These are phyloP conservation scores for Pyxicephalus adspersus DNA, from an alignment of 2,113 vertebrate species.

Conservation along the genomic window DNA sequence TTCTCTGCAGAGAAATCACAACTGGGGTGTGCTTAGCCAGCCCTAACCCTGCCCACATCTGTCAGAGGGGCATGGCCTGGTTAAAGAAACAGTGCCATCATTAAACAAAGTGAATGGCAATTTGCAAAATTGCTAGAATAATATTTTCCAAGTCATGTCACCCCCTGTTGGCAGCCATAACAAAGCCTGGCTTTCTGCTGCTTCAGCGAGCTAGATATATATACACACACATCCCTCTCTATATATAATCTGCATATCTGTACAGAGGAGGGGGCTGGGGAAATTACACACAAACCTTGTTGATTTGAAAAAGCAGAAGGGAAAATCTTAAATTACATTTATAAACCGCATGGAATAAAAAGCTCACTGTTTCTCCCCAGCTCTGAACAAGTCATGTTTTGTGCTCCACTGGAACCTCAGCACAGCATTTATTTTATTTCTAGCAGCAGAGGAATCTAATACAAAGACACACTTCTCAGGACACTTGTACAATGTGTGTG, in stretches of 20 bases:
- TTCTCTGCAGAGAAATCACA: conserved; percentile 23
- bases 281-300: conserved; percentile 53
- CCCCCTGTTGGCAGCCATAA: conserved; percentile 54
- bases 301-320: conserved; percentile 52
- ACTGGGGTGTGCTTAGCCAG: not conserved
- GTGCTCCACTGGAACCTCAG: conserved; percentile 45
- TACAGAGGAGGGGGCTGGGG: conserved; percentile 36
- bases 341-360: conserved; percentile 55
- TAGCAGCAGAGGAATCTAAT: conserved; percentile 33
- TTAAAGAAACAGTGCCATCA: conserved; percentile 52
- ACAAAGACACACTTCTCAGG: conserved; percentile 36
- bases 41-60: conserved; percentile 17
- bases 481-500: not conserved
- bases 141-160: conserved; percentile 55
- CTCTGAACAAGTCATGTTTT: conserved; percentile 49
- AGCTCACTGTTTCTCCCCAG: conserved; percentile 50
- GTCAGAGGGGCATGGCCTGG: conserved; percentile 44
- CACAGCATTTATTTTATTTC: conserved; percentile 48
- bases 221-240: conserved; percentile 44
- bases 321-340: conserved; percentile 52
- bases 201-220: conserved; percentile 45
- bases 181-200: conserved; percentile 52
- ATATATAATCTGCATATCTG: conserved; percentile 53
- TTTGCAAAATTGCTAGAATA: conserved; percentile 55
- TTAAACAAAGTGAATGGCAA: conserved; percentile 51